Evolutionary conservation across 2,797 vertebrate genomes (phyloP), one percentile per base, ranked within the genome.

Genomic region (Sebastes aleutianus): DNA sequence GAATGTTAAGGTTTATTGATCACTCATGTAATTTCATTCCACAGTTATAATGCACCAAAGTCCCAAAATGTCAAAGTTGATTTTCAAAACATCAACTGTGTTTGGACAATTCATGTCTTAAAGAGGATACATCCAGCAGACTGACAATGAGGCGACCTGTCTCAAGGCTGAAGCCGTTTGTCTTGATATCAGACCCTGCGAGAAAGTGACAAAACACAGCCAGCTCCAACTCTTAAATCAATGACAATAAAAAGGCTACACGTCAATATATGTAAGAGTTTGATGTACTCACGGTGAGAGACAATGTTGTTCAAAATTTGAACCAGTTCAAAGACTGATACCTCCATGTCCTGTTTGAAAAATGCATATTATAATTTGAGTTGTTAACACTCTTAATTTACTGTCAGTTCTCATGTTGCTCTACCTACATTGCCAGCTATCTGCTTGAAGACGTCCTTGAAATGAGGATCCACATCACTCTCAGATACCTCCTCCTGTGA

Each of bases 321-420:
- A 79, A 96, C 92, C 78, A 99, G 90, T 80, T 99, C 97, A 2
- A 96, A 96, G 70, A 93, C 96, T 0, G 97, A 97, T 47, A 99
- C 95, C 90, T 99, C 97, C 0, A 93, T 95, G 53, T 98, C 97
- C 98, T 96, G 16, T 66, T 78, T 74, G 78, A 66, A 73, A 82
- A 66, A 69, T 3, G 10, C 2, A 43, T 11, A 58, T 67, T 27
- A 63, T 18, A 47, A 47, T 47, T 47, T 47, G 8, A 63, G 50
- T 4, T 54, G 1, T 56, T 63, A 10, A 27, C 13, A 22, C 2
- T 4, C 22, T 10, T 56, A 1, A 26, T 24, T 67, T 29, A 14
- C 16, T 34, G 10, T 34, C 22, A 4, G 3, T 12, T 66, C 4
- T 31, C 3, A 2, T 36, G 29, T 65, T 47, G 4, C 11, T 85